Conservation (phyloP, 1,140 invertebrate genomes). For the Apis dorsata region DNA sequence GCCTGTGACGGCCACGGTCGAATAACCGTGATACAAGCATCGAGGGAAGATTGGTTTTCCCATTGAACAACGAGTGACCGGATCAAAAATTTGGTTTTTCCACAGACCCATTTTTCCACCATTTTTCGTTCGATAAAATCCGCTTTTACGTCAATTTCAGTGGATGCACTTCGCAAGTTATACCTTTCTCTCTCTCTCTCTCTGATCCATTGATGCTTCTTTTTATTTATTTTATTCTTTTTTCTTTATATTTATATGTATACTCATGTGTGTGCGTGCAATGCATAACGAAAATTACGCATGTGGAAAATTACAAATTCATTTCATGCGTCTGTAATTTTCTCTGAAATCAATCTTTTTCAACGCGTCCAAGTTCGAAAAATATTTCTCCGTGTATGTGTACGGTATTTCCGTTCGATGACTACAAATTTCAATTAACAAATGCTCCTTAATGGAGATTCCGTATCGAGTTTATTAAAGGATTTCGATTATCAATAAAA, state of each 20-base stretch:
- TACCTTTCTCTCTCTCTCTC: not conserved
- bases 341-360: slow-evolving; percentile 40
- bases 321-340: slow-evolving; percentile 26
- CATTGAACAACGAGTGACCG: slow-evolving; percentile 12
- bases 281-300: slow-evolving; percentile 23
- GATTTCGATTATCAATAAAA: no score
- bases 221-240: no score
- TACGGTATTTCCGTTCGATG: not conserved
- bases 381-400: not conserved
- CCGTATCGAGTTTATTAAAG: no score
- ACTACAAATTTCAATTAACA: no score
- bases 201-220: no score
- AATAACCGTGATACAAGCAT: slow-evolving; percentile 17
- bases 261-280: no score
- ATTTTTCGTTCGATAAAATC: slow-evolving; percentile 42
- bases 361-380: not conserved
- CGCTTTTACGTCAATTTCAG: slow-evolving; percentile 38
- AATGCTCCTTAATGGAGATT: no score
- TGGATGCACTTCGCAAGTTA: slow-evolving; percentile 17
- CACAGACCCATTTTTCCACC: slow-evolving; percentile 11
- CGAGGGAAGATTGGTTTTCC: slow-evolving; percentile 28
- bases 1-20: not conserved
- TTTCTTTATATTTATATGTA: not conserved
- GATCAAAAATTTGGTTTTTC: slow-evolving; percentile 31
- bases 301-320: slow-evolving; percentile 33